A percentile compares a stretch with the other conserved stretches of the same genome.
Conservation (phyloP, 2,888 invertebrate genomes). For the Patella pellucida region DNA sequence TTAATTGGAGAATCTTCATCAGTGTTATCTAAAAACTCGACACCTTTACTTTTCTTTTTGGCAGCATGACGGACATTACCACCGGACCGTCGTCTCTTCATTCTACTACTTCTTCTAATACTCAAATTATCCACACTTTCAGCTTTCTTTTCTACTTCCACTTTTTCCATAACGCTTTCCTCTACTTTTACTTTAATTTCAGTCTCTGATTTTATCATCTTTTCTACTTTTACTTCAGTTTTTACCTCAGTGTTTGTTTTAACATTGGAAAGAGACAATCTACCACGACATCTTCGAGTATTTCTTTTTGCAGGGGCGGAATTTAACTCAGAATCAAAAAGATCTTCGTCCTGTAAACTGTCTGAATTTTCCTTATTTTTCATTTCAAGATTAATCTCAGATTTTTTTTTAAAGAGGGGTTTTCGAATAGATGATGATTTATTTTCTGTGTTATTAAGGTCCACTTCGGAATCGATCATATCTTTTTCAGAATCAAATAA, state of each 20-base stretch:
- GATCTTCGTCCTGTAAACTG: neutral
- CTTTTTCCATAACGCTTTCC: neutral
- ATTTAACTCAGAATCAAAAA: too few relatives aligned
- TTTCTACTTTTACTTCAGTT: neutral
- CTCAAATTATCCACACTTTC: neutral
- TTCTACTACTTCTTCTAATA: neutral
- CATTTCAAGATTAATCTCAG: neutral
- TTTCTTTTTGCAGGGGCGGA: neutral
- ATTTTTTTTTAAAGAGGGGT: neutral
- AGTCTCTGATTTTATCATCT: neutral
- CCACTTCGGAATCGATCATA: neutral
- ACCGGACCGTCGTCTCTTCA: neutral
- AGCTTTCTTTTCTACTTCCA: neutral
- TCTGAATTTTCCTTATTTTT: neutral
- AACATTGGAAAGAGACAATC: neutral
- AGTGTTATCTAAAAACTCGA: neutral
- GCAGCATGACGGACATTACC: neutral
- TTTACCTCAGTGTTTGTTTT: neutral
- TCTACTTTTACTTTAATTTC: neutral
- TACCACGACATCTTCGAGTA: neutral
- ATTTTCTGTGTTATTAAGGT: neutral
- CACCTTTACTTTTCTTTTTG: neutral
- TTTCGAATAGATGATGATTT: neutral
- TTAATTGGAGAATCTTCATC: neutral
- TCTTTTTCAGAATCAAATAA: conserved; percentile 2